phyloP scores from a whole-genome alignment of 2,113 vertebrate species.

The Lucifuga dentata region DNA sequence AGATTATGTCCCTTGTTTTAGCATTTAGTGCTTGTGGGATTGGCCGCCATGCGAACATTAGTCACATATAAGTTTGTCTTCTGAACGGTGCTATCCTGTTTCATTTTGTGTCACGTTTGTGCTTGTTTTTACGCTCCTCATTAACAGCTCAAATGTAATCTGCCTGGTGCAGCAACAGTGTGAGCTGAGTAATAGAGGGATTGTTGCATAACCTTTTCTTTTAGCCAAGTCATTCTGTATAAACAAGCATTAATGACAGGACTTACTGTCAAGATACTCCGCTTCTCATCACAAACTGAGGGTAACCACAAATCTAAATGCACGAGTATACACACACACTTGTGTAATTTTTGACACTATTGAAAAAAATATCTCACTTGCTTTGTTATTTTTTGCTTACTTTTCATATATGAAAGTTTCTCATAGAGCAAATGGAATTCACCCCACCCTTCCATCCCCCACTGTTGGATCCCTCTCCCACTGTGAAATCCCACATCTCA shows the following conservation, averaged over 20 bases:
- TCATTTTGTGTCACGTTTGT: conserved; percentile 7
- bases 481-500: not conserved
- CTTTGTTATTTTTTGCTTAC: not conserved
- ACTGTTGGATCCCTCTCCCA: not conserved
- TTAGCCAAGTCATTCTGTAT: conserved; percentile 42
- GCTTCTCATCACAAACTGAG: conserved; percentile 27
- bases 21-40: not conserved
- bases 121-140: conserved; percentile 27
- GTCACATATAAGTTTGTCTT: too few relatives aligned
- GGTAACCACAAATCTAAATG: conserved; percentile 20
- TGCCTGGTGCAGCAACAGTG: conserved; percentile 36
- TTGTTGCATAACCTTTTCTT: conserved; percentile 60
- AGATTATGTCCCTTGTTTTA: not conserved
- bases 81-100: too few relatives aligned
- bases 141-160: conserved; percentile 59
- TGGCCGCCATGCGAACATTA: conserved; percentile 3
- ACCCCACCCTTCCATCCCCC: too few relatives aligned
- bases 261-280: conserved; percentile 48
- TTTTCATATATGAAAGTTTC: not conserved
- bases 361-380: not conserved
- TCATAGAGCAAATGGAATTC: not conserved
- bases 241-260: conserved; percentile 59
- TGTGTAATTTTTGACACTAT: not conserved
- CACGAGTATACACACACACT: not conserved
- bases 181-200: conserved; percentile 29